phyloP scores from a whole-genome alignment of 2,797 vertebrate species.

The Momotus momota region DNA sequence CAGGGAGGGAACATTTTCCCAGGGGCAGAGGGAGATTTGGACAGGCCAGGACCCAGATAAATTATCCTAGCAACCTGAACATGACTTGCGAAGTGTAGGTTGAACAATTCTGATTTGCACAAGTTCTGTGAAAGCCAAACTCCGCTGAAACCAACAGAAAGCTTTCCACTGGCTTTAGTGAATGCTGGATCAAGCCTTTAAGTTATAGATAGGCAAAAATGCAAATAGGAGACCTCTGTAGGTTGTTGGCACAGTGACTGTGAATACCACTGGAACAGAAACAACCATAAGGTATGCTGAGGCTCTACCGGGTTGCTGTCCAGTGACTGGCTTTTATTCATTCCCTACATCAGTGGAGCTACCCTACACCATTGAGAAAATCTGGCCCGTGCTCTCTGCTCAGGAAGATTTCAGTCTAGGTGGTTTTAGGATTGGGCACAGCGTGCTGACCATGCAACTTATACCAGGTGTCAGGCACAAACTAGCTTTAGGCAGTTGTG shows the following conservation, averaged over 20 bases:
- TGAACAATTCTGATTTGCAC: background rate
- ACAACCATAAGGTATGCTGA: fast-evolving
- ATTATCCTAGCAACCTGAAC: background rate
- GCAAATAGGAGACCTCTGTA: background rate
- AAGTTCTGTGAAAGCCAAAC: background rate
- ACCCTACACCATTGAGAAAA: background rate
- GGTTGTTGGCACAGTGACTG: background rate
- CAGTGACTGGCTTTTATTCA: background rate
- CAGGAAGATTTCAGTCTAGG: background rate
- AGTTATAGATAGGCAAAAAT: background rate
- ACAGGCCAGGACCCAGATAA: background rate
- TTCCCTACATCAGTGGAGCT: background rate
- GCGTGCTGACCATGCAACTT: background rate
- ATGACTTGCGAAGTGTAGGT: background rate
- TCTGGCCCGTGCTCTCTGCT: background rate
- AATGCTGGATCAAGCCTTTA: background rate
- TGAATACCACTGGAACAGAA: background rate
- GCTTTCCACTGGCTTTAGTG: background rate
- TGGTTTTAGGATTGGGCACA: background rate
- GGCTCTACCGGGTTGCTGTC: background rate
- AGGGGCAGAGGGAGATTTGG: background rate
- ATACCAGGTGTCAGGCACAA: background rate
- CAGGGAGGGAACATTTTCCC: background rate
- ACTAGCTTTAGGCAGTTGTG: background rate
- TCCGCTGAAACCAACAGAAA: background rate